Evolutionary conservation across 2,797 vertebrate species (phyloP), one percentile per base, ranked within the genome.

Genomic region (Alca torda): DNA sequence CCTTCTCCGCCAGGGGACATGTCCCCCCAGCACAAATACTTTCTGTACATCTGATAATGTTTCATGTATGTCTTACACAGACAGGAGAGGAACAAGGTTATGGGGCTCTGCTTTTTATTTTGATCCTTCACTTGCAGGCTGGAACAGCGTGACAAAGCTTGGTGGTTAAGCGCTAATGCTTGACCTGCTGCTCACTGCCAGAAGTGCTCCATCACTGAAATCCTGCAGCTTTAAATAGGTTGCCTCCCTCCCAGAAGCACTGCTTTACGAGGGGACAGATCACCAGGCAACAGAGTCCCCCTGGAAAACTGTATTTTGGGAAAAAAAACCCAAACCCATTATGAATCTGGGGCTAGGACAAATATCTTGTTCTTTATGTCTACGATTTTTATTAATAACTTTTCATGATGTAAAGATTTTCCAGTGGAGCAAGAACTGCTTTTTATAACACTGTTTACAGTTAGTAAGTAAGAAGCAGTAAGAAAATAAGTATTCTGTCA

Each of bases 81-180:
- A 23, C 19, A 48, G 17, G 9, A 17, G 19, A 41, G 19, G 37
- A 1, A 69, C 2, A 11, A 6, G 10, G 21, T 39, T 0, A 0
- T n/a, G 64, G 30, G 17, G 13, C 17, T 46, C n/a, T 41, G 17
- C 19, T 48, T 63, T 80, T 63, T 41, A 19, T 48, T 51, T 65
- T 54, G 21, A 43, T 72, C 30, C 23, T 39, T 43, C 48, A n/a
- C 25, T 28, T 56, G 69, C 26, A 51, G 51, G 26, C 23, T n/a
- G 51, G 51, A 33, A 64, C 31, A 37, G 60, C 35, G 35, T 57
- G 31, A 13, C 26, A 7, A 35, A 51, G 25, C 28, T 5, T 5
- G 30, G 23, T 54, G 57, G 43, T 35, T 48, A 76, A 46, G 25
- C 0, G 3, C 54, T 56, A 31, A 10, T 20, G 43, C 50, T 46